Conservation (phyloP, 2,888 invertebrate species). For the Calephelis perditalis region DNA sequence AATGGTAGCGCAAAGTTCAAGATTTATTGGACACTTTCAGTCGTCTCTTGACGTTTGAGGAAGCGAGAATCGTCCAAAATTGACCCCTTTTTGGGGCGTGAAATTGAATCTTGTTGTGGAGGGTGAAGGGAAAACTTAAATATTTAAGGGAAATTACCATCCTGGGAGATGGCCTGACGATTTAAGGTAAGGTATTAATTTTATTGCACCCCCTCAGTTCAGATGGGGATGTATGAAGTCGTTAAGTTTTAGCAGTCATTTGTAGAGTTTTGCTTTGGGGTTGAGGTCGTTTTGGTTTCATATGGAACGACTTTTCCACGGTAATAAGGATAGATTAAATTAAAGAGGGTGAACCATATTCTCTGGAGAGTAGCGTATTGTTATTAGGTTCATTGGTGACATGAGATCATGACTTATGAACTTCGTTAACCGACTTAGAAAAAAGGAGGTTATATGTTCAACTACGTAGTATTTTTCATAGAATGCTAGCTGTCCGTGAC, state of each 20-base stretch:
- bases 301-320: slow-evolving; percentile 42
- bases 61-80: slow-evolving; percentile 59
- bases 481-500: no score
- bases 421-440: no score
- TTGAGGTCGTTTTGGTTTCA: slow-evolving; percentile 34
- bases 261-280: slow-evolving; percentile 52
- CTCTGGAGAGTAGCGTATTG: background rate
- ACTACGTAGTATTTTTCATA: no score
- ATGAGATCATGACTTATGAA: no score
- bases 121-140: slow-evolving; percentile 72
- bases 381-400: slow-evolving; percentile 23
- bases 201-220: slow-evolving; percentile 63
- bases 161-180: slow-evolving; percentile 55
- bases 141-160: slow-evolving; percentile 72
- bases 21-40: slow-evolving; percentile 48
- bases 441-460: no score
- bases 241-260: slow-evolving; percentile 68
- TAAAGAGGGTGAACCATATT: background rate
- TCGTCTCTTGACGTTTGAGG: slow-evolving; percentile 68
- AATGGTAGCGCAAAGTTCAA: slow-evolving; percentile 47
- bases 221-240: slow-evolving; percentile 64
- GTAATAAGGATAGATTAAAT: slow-evolving; percentile 58
- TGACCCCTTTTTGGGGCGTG: slow-evolving; percentile 72
- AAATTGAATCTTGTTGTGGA: slow-evolving; percentile 76
- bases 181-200: slow-evolving; percentile 73